phyloP scores from a whole-genome alignment of 2,113 vertebrate species.

The Microtus richardsoni region DNA sequence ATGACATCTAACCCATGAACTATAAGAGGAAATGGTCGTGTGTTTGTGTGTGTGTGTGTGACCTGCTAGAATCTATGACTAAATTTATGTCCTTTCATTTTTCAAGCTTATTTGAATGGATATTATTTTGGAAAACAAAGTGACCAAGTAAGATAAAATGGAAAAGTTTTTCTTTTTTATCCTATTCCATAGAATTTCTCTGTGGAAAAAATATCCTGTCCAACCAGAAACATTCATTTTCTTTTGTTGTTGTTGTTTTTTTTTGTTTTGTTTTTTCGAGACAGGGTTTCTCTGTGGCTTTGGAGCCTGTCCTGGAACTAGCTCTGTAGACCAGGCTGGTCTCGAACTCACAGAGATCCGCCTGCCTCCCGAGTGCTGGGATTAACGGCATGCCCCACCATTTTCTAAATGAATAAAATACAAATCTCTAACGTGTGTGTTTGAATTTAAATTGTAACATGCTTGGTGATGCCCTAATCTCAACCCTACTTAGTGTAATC shows the following conservation, averaged over 20 bases:
- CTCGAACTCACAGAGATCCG: no score
- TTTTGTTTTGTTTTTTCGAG: no score
- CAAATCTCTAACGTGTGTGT: background rate
- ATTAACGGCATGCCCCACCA: background rate
- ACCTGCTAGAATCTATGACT: background rate
- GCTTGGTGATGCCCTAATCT: background rate
- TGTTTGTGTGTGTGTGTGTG: background rate
- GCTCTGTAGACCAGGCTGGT: no score
- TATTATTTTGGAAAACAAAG: constrained; percentile 19
- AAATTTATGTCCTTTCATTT: background rate
- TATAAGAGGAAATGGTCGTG: background rate
- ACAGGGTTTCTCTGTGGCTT: no score
- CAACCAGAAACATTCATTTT: background rate
- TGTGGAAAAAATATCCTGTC: background rate
- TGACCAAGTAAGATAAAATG: background rate
- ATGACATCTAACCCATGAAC: background rate
- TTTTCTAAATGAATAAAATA: constrained; percentile 26
- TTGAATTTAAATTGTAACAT: background rate
- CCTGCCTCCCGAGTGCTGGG: no score
- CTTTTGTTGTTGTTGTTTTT: no score
- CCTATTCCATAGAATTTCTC: background rate
- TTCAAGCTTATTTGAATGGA: background rate
- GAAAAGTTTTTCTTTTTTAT: background rate
- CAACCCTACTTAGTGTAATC: background rate
- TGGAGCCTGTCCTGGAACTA: no score